phyloP scores from a whole-genome alignment of 2,888 invertebrate species.

The Caenorhabditis panamensis region DNA sequence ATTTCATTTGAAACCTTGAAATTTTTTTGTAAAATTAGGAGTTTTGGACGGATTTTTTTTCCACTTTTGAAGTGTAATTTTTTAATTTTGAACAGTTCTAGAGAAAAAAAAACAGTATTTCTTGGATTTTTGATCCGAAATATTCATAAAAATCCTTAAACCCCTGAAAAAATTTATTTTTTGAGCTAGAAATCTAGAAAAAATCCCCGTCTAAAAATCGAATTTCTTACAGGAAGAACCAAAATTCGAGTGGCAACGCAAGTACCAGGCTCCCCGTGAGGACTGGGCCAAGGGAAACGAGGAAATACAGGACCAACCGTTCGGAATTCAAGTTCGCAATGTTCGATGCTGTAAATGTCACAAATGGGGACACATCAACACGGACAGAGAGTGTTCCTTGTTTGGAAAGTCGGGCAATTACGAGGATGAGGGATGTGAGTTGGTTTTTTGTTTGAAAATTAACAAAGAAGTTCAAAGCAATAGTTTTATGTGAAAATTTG shows the following conservation, averaged over 20 bases:
- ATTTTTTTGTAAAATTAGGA: too few relatives aligned
- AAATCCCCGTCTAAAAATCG: background rate
- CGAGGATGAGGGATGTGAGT: conserved; percentile 80
- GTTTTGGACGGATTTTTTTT: too few relatives aligned
- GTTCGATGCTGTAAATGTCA: conserved; percentile 99
- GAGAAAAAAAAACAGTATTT: too few relatives aligned
- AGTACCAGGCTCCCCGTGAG: conserved; percentile 98
- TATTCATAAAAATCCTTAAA: too few relatives aligned
- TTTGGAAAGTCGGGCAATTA: conserved; percentile 84
- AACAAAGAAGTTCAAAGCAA: background rate
- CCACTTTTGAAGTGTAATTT: too few relatives aligned
- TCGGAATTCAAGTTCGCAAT: conserved; percentile 89
- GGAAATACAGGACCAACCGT: conserved; percentile 89
- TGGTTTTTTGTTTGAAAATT: background rate
- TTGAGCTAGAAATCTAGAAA: too few relatives aligned
- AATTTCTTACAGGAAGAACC: conserved; percentile 86
- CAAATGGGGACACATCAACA: conserved; percentile 99
- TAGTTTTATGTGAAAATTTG: background rate
- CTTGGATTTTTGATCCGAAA: too few relatives aligned
- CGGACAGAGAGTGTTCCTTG: conserved; percentile 95
- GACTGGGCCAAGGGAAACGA: conserved; percentile 97
- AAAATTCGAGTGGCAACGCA: conserved; percentile 99
- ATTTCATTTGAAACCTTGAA: too few relatives aligned
- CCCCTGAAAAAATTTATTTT: too few relatives aligned
- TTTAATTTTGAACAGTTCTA: too few relatives aligned